Evolutionary conservation across 2,113 vertebrate genomes (phyloP).

Genomic region (Cervus canadensis): DNA sequence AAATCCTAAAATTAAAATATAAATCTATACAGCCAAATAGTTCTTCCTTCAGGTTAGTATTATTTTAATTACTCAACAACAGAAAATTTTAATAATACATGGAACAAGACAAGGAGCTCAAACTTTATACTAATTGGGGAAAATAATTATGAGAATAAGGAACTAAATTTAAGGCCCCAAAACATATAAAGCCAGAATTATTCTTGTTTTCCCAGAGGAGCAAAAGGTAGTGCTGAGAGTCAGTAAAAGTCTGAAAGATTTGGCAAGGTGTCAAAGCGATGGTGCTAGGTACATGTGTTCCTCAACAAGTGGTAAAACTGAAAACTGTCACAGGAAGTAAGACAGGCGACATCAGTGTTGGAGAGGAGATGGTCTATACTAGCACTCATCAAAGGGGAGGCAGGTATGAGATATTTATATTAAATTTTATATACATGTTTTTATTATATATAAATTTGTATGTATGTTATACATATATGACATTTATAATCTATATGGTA

Average conservation of each 20-base stretch:
- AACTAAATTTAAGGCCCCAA: background rate
- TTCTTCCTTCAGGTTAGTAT: background rate
- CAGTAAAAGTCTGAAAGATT: slow-evolving; percentile 37
- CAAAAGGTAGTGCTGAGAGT: background rate
- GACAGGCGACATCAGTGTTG: background rate
- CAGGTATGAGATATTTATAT: background rate
- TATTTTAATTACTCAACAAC: background rate
- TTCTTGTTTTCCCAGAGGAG: slow-evolving; percentile 23
- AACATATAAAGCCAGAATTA: slow-evolving; percentile 41
- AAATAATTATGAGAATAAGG: background rate
- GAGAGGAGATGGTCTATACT: background rate
- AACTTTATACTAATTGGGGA: background rate
- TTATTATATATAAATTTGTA: background rate
- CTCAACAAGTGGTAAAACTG: background rate
- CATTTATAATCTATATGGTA: background rate
- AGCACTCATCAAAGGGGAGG: background rate
- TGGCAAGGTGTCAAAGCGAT: background rate
- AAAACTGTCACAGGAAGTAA: background rate
- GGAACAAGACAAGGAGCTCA: background rate
- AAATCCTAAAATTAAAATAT: slow-evolving; percentile 66
- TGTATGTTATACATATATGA: background rate
- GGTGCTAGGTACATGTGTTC: background rate
- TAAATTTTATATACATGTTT: background rate
- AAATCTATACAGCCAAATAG: background rate
- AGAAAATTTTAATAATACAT: background rate